Percentiles rank a stretch among this genome's conserved stretches.
Conservation (phyloP, 2,888 invertebrate genomes). For the Netelia virgata region DNA sequence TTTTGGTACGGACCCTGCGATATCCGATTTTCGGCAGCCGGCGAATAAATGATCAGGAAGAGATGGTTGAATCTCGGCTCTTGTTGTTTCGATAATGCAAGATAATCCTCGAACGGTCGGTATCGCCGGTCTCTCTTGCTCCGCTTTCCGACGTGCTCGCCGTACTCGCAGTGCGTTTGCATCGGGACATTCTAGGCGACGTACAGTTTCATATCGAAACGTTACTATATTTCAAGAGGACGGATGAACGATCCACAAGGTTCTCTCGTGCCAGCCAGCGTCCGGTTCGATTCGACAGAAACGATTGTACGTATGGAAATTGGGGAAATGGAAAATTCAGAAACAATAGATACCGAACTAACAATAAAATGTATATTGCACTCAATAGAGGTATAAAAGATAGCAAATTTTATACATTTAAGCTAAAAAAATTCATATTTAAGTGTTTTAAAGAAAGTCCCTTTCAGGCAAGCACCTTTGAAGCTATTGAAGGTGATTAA, state of each 20-base stretch:
- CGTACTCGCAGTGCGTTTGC: conserved; percentile 39
- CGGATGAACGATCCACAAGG: conserved; percentile 13
- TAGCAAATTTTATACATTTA: neutral
- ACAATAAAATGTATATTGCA: too few relatives aligned
- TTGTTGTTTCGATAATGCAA: conserved; percentile 54
- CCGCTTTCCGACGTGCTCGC: neutral
- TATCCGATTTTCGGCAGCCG: neutral
- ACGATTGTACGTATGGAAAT: neutral
- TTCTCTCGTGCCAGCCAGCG: conserved; percentile 21
- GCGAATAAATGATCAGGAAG: conserved; percentile 44
- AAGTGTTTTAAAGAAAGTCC: too few relatives aligned
- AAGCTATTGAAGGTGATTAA: too few relatives aligned
- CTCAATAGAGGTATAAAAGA: neutral
- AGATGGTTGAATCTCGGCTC: conserved; percentile 39
- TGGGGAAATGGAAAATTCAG: neutral
- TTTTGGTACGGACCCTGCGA: neutral
- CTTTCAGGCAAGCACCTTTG: too few relatives aligned
- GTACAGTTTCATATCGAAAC: conserved; percentile 52
- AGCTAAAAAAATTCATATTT: too few relatives aligned
- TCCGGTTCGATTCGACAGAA: conserved; percentile 10
- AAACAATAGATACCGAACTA: neutral
- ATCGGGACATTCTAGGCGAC: conserved; percentile 49
- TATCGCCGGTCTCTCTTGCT: neutral
- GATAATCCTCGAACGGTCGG: conserved; percentile 50
- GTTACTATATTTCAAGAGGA: conserved; percentile 50